These are phyloP conservation scores for Clusia tigrina DNA, from an alignment of 2,888 invertebrate species.

Conservation along the genomic window DNA sequence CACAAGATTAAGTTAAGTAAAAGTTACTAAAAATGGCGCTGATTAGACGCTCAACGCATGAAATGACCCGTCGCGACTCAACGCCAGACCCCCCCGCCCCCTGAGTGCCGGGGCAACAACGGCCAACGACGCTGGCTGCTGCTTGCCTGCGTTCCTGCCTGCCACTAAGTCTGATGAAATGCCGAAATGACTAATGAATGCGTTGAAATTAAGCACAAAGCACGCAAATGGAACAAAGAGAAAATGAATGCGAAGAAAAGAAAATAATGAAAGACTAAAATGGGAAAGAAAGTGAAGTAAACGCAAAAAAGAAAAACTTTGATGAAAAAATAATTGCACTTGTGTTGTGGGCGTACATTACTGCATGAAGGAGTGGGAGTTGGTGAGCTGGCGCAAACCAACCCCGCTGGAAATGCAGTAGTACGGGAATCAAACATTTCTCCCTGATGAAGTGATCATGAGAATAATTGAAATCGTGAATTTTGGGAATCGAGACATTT, in stretches of 20 bases:
- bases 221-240: background rate
- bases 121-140: background rate
- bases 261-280: background rate
- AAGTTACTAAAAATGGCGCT: slow-evolving; percentile 33
- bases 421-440: no score
- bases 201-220: slow-evolving; percentile 9
- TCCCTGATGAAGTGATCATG: no score
- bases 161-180: background rate
- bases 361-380: no score
- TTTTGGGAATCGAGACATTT: no score
- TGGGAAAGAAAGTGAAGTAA: background rate
- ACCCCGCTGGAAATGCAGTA: no score
- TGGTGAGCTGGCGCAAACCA: no score
- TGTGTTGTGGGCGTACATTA: no score
- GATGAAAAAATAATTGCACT: background rate
- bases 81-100: background rate
- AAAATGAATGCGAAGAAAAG: background rate
- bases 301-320: background rate
- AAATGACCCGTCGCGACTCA: no score
- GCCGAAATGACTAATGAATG: slow-evolving; percentile 9
- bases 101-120: background rate
- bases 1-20: slow-evolving; percentile 36
- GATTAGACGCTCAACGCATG: slow-evolving; percentile 22
- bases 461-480: no score
- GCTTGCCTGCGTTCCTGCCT: background rate